These are phyloP conservation scores for Leucania comma DNA, from an alignment of 2,888 invertebrate genomes.

Conservation along the genomic window DNA sequence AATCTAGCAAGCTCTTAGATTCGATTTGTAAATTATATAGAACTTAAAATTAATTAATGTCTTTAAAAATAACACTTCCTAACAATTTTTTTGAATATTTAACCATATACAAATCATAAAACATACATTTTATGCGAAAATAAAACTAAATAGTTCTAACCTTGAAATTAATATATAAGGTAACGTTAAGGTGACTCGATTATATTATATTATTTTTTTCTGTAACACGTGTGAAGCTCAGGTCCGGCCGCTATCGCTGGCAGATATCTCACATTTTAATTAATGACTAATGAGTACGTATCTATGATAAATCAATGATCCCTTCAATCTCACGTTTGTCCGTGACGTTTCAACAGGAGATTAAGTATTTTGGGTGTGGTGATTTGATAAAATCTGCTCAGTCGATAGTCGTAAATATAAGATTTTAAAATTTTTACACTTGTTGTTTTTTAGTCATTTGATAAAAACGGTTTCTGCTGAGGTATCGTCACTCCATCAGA, in stretches of 20 bases:
- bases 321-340: slow-evolving; percentile 26
- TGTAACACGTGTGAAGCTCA: not conserved
- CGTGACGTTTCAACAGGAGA: slow-evolving; percentile 14
- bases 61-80: too few relatives aligned
- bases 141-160: not conserved
- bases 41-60: too few relatives aligned
- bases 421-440: too few relatives aligned
- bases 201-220: not conserved
- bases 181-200: not conserved
- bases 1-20: too few relatives aligned
- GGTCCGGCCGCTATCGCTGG: not conserved
- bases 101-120: too few relatives aligned
- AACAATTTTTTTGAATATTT: too few relatives aligned
- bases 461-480: too few relatives aligned
- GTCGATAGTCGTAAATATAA: slow-evolving; percentile 2
- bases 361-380: slow-evolving; percentile 16
- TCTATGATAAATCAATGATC: slow-evolving; percentile 8
- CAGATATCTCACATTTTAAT: not conserved
- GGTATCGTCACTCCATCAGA: too few relatives aligned
- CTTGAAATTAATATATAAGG: not conserved
- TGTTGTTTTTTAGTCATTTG: too few relatives aligned
- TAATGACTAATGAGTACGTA: not conserved
- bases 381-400: slow-evolving; percentile 29
- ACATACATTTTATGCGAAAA: not conserved
- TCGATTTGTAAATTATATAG: too few relatives aligned